Evolutionary conservation across 2,113 vertebrate genomes (phyloP).

Genomic region (Poeciliopsis prolifica): DNA sequence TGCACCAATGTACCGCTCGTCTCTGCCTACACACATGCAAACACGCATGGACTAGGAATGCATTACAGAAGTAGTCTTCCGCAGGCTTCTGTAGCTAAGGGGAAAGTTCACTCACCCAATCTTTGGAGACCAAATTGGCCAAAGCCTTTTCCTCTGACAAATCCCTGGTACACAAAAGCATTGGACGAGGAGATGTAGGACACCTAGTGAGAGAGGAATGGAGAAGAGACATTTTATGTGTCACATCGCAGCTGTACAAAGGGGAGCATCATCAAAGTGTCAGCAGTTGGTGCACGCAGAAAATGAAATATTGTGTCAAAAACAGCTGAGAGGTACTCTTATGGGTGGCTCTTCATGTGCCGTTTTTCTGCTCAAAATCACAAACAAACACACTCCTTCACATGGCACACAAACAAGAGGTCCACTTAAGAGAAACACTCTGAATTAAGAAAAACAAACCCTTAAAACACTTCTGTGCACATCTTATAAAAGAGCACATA

Average conservation of each 20-base stretch:
- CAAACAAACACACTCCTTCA: conserved; percentile 40
- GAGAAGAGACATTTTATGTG: conserved; percentile 63
- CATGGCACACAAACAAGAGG: conserved; percentile 1
- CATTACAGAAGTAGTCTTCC: neutral
- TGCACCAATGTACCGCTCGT: conserved; percentile 14
- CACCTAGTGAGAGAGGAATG: conserved; percentile 81
- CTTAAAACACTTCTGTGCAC: conserved; percentile 9
- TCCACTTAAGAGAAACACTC: conserved; percentile 17
- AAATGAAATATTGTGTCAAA: conserved; percentile 73
- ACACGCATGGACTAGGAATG: neutral
- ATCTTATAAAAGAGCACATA: conserved; percentile 3
- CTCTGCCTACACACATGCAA: conserved; percentile 11
- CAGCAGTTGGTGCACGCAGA: conserved; percentile 55
- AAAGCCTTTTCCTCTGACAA: conserved; percentile 95
- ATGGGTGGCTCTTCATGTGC: conserved; percentile 73
- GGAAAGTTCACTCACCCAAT: conserved; percentile 83
- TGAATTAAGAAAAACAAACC: conserved; percentile 2
- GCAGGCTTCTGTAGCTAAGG: conserved; percentile 20
- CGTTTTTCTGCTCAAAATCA: conserved; percentile 50
- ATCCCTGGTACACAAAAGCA: conserved; percentile 97
- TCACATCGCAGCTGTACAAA: conserved; percentile 64
- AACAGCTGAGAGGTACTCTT: conserved; percentile 59
- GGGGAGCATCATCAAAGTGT: conserved; percentile 69
- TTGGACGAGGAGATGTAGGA: conserved; percentile 90
- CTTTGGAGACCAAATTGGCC: conserved; percentile 98